Conservation (phyloP, 2,888 invertebrate species). For the Thyatira batis region DNA sequence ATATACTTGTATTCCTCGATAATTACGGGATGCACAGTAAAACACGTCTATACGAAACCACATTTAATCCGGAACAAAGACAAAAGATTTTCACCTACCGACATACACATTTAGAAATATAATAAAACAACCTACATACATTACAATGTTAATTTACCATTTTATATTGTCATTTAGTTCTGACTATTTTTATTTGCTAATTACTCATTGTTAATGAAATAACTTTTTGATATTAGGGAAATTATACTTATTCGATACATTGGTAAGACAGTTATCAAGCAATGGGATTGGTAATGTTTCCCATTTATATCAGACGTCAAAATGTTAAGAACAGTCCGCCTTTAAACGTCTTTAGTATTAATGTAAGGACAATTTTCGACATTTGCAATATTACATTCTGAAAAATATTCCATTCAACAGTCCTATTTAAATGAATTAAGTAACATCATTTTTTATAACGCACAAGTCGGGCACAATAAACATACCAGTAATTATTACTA, state of each 20-base stretch:
- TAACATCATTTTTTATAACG: background rate
- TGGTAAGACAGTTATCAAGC: background rate
- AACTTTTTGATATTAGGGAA: background rate
- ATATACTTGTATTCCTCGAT: too few species aligned
- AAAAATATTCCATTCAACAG: background rate
- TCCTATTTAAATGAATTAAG: background rate
- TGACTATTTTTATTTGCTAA: background rate
- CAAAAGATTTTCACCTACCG: too few species aligned
- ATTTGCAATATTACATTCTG: background rate
- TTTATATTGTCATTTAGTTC: background rate
- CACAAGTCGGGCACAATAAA: background rate
- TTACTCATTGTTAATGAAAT: background rate
- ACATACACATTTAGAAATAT: too few species aligned
- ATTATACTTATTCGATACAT: background rate
- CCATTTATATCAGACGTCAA: background rate
- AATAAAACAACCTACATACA: too few species aligned
- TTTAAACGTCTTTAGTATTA: background rate
- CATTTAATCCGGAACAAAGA: too few species aligned
- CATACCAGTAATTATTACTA: background rate
- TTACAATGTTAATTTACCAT: background rate
- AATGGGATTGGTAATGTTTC: background rate
- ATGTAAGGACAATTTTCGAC: background rate
- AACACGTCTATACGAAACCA: too few species aligned
- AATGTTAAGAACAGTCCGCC: background rate
- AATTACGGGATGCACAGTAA: too few species aligned